These are phyloP conservation scores for Aspidiotus destructor DNA, from an alignment of 2,888 invertebrate genomes.

Conservation along the genomic window DNA sequence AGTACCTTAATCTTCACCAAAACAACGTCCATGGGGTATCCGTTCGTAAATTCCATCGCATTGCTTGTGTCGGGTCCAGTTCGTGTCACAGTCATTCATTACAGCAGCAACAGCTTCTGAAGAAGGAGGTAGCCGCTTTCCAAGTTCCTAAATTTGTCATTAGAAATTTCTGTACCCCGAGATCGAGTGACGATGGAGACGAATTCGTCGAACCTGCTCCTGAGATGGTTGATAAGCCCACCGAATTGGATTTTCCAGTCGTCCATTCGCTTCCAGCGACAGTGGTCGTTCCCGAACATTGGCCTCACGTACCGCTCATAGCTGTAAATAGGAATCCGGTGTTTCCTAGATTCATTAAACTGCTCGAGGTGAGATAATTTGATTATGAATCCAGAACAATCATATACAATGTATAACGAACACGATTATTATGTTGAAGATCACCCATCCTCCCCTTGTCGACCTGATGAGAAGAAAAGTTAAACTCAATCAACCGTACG, in stretches of 20 bases:
- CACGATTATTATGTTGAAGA: constrained; percentile 46
- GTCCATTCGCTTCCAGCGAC: constrained; percentile 50
- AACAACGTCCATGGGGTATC: not conserved
- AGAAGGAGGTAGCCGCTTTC: not conserved
- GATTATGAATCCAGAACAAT: not conserved
- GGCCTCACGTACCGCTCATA: constrained; percentile 92
- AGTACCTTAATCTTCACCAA: not conserved
- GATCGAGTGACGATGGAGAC: constrained; percentile 1
- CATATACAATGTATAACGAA: not conserved
- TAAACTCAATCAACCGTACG: constrained; percentile 90
- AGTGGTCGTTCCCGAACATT: constrained; percentile 87
- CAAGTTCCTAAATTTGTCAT: not conserved
- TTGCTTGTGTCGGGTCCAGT: not conserved
- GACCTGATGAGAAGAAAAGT: constrained; percentile 87
- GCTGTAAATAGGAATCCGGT: constrained; percentile 90
- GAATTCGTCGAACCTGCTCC: not conserved
- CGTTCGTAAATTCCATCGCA: not conserved
- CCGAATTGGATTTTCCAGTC: constrained; percentile 18
- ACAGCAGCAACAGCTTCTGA: not conserved
- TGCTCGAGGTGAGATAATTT: constrained; percentile 66
- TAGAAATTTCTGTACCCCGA: constrained; percentile 9
- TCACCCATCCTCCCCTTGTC: constrained; percentile 76
- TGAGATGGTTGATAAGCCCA: not conserved
- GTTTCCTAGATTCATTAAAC: constrained; percentile 95
- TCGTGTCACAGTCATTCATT: not conserved